Evolutionary conservation across 2,888 invertebrate genomes (phyloP).

Genomic region (Drosophila incognita): DNA sequence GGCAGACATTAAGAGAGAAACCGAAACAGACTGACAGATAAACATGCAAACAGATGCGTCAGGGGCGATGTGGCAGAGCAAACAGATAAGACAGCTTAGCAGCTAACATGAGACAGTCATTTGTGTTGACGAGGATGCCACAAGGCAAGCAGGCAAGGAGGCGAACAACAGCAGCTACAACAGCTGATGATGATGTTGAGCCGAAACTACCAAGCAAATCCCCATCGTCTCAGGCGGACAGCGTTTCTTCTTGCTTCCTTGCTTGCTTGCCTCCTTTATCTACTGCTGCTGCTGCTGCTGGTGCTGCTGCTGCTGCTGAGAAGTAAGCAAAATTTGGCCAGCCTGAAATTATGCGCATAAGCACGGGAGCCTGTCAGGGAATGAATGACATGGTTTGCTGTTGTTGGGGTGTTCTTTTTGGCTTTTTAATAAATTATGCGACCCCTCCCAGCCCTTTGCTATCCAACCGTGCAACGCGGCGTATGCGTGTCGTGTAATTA

Average conservation of each 20-base stretch:
- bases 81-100: slow-evolving; percentile 77
- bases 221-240: slow-evolving; percentile 36
- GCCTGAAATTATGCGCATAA: slow-evolving; percentile 59
- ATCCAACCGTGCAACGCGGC: slow-evolving; percentile 30
- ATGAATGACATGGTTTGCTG: slow-evolving; percentile 3
- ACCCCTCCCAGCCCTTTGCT: neutral
- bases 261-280: neutral
- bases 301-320: slow-evolving; percentile 3
- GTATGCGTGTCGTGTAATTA: slow-evolving; percentile 79
- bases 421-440: slow-evolving; percentile 76
- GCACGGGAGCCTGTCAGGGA: slow-evolving; percentile 27
- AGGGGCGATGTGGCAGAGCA: slow-evolving; percentile 35
- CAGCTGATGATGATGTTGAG: slow-evolving; percentile 34
- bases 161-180: slow-evolving; percentile 12
- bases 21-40: slow-evolving; percentile 47
- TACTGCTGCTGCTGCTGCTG: slow-evolving; percentile 12
- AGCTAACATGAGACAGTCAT: slow-evolving; percentile 81
- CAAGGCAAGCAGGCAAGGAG: slow-evolving; percentile 16
- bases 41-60: slow-evolving; percentile 58
- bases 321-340: slow-evolving; percentile 52
- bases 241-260: neutral
- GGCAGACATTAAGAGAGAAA: slow-evolving; percentile 1
- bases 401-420: slow-evolving; percentile 42
- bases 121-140: slow-evolving; percentile 73
- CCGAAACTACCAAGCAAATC: slow-evolving; percentile 47